Percentiles rank a stretch among this genome's conserved stretches.
Evolutionary conservation across 2,888 invertebrate genomes (phyloP).

Genomic region (Agrochola lota): DNA sequence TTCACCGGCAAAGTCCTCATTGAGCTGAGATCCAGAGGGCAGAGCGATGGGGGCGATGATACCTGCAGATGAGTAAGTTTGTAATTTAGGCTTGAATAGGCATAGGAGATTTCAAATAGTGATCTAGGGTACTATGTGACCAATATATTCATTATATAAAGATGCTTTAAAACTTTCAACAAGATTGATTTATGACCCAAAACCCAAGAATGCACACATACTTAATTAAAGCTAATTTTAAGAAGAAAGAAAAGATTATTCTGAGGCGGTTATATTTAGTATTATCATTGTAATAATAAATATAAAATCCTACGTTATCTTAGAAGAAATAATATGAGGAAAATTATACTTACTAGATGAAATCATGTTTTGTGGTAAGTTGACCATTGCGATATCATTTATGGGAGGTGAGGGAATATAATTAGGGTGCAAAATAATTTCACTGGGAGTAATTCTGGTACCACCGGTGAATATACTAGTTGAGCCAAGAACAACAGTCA

Average conservation of each 20-base stretch:
- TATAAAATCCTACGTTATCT: background rate
- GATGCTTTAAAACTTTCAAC: too few relatives aligned
- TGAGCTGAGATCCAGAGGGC: conserved; percentile 69
- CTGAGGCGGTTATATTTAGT: background rate
- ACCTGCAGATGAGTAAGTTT: conserved; percentile 35
- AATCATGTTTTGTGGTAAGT: conserved; percentile 47
- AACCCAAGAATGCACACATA: background rate
- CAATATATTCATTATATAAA: too few relatives aligned
- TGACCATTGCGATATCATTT: conserved; percentile 78
- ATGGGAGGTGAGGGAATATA: conserved; percentile 70
- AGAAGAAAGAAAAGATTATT: background rate
- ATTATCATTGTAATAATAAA: background rate
- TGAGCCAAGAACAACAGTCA: conserved; percentile 79
- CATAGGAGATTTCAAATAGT: background rate
- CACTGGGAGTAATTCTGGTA: conserved; percentile 64
- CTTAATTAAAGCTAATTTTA: too few relatives aligned
- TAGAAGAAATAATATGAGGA: background rate
- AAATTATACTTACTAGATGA: background rate
- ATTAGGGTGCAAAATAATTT: conserved; percentile 69
- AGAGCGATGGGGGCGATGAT: conserved; percentile 63
- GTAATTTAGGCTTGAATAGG: background rate
- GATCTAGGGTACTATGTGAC: background rate
- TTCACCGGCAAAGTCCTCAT: conserved; percentile 69
- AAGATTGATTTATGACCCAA: background rate
- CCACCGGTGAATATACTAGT: conserved; percentile 75